These are phyloP conservation scores for Encarsia formosa DNA, from an alignment of 2,888 invertebrate species.

Conservation along the genomic window DNA sequence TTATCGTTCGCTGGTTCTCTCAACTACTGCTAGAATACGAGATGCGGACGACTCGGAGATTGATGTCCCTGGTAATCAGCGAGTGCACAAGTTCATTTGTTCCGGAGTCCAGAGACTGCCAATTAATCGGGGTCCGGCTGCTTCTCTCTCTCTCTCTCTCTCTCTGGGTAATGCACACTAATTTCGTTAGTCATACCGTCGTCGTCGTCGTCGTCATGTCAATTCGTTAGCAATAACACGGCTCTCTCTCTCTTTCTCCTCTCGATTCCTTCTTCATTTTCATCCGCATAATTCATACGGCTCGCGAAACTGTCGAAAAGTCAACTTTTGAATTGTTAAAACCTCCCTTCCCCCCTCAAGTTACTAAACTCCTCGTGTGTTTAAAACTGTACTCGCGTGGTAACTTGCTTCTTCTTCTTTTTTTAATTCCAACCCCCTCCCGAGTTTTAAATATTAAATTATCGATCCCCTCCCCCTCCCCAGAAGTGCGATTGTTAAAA, in stretches of 20 bases:
- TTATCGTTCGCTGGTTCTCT: not conserved
- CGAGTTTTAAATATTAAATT: no score
- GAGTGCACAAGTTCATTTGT: conserved; percentile 29
- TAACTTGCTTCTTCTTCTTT: no score
- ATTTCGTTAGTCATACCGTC: conserved; percentile 28
- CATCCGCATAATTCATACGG: not conserved
- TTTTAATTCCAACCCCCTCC: no score
- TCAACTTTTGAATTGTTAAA: conserved; percentile 20
- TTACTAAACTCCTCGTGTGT: conserved; percentile 9
- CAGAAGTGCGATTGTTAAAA: no score
- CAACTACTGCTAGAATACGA: not conserved
- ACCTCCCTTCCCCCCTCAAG: conserved; percentile 1
- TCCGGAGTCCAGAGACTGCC: conserved; percentile 20
- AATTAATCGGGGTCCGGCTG: conserved; percentile 29
- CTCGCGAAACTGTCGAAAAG: conserved; percentile 16
- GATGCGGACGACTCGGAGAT: conserved; percentile 21
- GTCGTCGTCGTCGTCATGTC: conserved; percentile 7
- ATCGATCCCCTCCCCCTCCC: no score
- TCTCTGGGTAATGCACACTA: conserved; percentile 28
- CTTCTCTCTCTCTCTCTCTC: no score
- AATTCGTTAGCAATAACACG: conserved; percentile 29
- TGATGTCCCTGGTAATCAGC: conserved; percentile 29
- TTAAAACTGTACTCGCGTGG: no score
- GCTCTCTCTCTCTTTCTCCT: not conserved
- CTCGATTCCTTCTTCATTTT: not conserved